phyloP scores from a whole-genome alignment of 2,888 invertebrate species.

The Nematopogon swammerdamellus region DNA sequence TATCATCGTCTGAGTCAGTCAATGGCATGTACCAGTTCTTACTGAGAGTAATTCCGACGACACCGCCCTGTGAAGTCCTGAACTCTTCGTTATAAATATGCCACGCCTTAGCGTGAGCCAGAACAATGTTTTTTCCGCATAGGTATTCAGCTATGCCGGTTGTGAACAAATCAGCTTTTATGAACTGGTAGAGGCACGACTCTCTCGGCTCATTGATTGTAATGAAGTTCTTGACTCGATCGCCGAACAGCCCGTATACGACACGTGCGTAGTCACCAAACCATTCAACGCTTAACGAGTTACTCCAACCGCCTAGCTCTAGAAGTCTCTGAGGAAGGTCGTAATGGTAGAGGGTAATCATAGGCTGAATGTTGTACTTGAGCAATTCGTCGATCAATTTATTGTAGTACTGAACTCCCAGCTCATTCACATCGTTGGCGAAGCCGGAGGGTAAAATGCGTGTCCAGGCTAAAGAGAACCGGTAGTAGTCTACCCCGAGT shows the following conservation, averaged over 20 bases:
- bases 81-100: conserved; percentile 32
- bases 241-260: conserved; percentile 37
- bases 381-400: conserved; percentile 60
- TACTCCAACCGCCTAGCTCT: conserved; percentile 50
- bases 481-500: conserved; percentile 40
- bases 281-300: conserved; percentile 35
- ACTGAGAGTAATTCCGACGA: conserved; percentile 29
- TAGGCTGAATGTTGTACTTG: conserved; percentile 57
- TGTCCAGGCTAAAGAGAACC: conserved; percentile 60
- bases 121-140: conserved; percentile 42
- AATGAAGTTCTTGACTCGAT: conserved; percentile 52
- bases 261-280: conserved; percentile 46
- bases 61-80: conserved; percentile 21
- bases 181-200: conserved; percentile 20
- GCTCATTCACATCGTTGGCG: conserved; percentile 48
- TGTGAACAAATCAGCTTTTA: conserved; percentile 26
- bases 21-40: conserved; percentile 49
- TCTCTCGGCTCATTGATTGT: conserved; percentile 57
- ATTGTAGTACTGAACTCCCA: conserved; percentile 63
- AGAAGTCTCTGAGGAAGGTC: conserved; percentile 52
- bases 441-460: conserved; percentile 59
- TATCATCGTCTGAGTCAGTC: conserved; percentile 37
- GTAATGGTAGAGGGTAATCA: conserved; percentile 55
- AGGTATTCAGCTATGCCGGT: conserved; percentile 44
- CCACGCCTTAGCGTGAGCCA: conserved; percentile 53